Evolutionary conservation across 53 echinoderm and acorn worm species (phyloP).

Genomic region (Glandiceps talaboti): DNA sequence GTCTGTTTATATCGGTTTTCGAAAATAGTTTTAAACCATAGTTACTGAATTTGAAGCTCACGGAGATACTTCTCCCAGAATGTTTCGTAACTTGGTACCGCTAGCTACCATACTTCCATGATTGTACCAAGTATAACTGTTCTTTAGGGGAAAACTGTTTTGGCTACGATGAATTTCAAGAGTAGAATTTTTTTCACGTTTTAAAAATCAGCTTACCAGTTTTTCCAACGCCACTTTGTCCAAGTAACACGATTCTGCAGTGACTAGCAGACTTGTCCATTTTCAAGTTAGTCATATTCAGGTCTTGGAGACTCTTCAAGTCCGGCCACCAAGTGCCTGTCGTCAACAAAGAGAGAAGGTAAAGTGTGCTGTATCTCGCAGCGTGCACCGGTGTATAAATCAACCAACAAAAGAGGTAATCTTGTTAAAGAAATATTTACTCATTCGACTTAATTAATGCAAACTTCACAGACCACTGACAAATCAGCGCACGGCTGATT

Average conservation of each 20-base stretch:
- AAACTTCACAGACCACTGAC: not conserved
- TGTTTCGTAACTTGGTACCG: no score
- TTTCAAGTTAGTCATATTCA: not conserved
- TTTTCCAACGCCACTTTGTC: constrained; percentile 92
- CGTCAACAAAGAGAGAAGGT: not conserved
- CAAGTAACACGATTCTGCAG: constrained; percentile 43
- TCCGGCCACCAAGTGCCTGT: not conserved
- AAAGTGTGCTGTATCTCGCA: not conserved
- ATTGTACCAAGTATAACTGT: no score
- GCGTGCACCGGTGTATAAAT: not conserved
- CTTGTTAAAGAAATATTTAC: not conserved
- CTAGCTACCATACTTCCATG: no score
- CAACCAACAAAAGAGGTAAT: not conserved
- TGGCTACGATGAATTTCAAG: no score
- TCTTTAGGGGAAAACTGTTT: no score
- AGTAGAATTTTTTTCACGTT: no score
- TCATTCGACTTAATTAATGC: not conserved
- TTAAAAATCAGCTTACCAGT: constrained; percentile 90
- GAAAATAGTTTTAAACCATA: no score
- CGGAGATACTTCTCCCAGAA: no score
- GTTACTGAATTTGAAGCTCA: no score
- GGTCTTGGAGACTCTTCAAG: not conserved
- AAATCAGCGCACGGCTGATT: not conserved
- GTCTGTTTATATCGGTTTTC: no score
- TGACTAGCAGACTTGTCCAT: not conserved